These are phyloP conservation scores for Cherax destructor DNA, from an alignment of 1,140 invertebrate genomes.

Conservation along the genomic window DNA sequence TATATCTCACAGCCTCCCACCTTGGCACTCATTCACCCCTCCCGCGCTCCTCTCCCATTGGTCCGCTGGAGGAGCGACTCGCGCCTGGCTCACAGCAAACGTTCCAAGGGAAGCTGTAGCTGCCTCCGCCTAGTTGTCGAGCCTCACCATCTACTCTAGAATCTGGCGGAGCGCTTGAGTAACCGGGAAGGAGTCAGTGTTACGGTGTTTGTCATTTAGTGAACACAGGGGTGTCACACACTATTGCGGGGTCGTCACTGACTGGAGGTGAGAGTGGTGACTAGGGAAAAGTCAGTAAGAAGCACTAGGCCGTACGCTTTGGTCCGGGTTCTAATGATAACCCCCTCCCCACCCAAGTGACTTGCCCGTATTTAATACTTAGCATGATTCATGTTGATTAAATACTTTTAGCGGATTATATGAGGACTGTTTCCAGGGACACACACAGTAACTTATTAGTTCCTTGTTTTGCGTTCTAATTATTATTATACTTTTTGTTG, in stretches of 20 bases:
- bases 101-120: conserved; percentile 19
- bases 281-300: neutral
- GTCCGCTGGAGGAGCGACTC: conserved; percentile 7
- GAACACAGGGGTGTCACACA: conserved; percentile 18
- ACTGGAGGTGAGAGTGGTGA: neutral
- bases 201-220: conserved; percentile 39
- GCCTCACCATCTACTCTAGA: conserved; percentile 23
- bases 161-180: conserved; percentile 38
- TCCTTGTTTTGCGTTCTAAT: too few species aligned
- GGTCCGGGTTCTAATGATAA: neutral
- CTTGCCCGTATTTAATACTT: neutral
- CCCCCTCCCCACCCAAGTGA: neutral
- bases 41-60: conserved; percentile 21
- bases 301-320: neutral
- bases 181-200: conserved; percentile 18
- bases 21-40: conserved; percentile 39
- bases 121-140: neutral
- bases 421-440: too few species aligned
- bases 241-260: neutral
- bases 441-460: too few species aligned
- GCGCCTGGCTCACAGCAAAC: neutral
- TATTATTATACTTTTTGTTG: too few species aligned
- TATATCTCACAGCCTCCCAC: neutral
- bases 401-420: too few species aligned
- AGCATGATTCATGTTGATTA: neutral